These are phyloP conservation scores for Aplocera efformata DNA, from an alignment of 2,888 invertebrate genomes.

Conservation along the genomic window DNA sequence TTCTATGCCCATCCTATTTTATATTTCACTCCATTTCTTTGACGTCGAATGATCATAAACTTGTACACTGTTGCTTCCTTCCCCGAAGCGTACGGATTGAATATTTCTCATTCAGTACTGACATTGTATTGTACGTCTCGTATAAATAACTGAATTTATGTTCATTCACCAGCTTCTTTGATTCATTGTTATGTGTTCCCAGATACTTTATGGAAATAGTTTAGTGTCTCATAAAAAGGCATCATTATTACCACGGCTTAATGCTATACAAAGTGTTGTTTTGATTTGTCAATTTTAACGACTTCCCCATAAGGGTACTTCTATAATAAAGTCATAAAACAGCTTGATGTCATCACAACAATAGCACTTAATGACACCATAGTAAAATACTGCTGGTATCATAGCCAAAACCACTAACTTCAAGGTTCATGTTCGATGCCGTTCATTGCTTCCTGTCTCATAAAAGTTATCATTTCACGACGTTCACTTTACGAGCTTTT, in stretches of 20 bases:
- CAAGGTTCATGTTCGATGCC: not conserved
- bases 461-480: slow-evolving; percentile 10
- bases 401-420: slow-evolving; percentile 1
- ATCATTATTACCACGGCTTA: slow-evolving; percentile 1
- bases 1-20: slow-evolving; percentile 51
- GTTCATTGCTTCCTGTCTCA: too few species aligned
- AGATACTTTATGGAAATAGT: slow-evolving; percentile 6
- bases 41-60: slow-evolving; percentile 45
- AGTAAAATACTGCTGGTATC: slow-evolving; percentile 7
- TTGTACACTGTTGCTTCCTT: slow-evolving; percentile 37
- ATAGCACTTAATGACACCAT: slow-evolving; percentile 1
- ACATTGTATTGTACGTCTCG: slow-evolving; percentile 24
- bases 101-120: slow-evolving; percentile 30
- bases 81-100: slow-evolving; percentile 32
- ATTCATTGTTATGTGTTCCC: slow-evolving; percentile 5
- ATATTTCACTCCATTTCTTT: slow-evolving; percentile 47
- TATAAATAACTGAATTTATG: slow-evolving; percentile 29
- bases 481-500: slow-evolving; percentile 9
- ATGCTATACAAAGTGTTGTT: not conserved
- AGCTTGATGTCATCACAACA: slow-evolving; percentile 6
- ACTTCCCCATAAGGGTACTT: slow-evolving; percentile 1
- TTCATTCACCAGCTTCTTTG: slow-evolving; percentile 26
- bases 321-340: slow-evolving; percentile 6
- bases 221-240: slow-evolving; percentile 5
- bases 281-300: slow-evolving; percentile 10